Conservation (phyloP, 2,888 invertebrate species). For the Andrena flavipes region DNA sequence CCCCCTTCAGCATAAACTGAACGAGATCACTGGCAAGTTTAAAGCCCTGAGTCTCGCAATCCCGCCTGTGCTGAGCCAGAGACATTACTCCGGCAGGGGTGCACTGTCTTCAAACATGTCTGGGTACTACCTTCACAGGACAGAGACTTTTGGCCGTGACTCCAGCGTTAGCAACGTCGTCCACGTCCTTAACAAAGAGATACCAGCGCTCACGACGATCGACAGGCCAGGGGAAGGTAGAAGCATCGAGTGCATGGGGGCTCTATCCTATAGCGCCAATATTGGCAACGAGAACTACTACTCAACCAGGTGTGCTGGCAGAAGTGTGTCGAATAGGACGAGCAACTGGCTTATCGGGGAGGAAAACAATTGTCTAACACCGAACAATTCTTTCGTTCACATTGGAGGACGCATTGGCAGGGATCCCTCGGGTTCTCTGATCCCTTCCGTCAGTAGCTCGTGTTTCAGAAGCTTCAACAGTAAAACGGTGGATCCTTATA, state of each 20-base stretch:
- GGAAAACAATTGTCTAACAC: background rate
- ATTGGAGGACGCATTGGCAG: background rate
- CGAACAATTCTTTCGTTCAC: background rate
- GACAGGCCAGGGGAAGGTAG: background rate
- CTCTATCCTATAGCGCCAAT: background rate
- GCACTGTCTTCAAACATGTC: slow-evolving; percentile 21
- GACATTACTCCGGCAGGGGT: background rate
- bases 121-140: slow-evolving; percentile 20
- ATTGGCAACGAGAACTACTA: background rate
- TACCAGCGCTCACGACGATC: background rate
- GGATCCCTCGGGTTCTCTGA: slow-evolving; percentile 15
- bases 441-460: slow-evolving; percentile 25
- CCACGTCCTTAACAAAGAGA: background rate
- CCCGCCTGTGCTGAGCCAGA: background rate
- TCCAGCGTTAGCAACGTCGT: background rate
- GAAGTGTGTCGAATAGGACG: background rate
- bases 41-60: slow-evolving; percentile 65
- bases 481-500: background rate
- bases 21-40: slow-evolving; percentile 68
- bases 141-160: slow-evolving; percentile 21
- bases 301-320: background rate
- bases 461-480: slow-evolving; percentile 16
- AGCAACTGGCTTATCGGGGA: background rate
- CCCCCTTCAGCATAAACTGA: slow-evolving; percentile 70
- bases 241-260: background rate